Conservation (phyloP, 2,797 vertebrate species). For the Chrysolophus pictus region DNA sequence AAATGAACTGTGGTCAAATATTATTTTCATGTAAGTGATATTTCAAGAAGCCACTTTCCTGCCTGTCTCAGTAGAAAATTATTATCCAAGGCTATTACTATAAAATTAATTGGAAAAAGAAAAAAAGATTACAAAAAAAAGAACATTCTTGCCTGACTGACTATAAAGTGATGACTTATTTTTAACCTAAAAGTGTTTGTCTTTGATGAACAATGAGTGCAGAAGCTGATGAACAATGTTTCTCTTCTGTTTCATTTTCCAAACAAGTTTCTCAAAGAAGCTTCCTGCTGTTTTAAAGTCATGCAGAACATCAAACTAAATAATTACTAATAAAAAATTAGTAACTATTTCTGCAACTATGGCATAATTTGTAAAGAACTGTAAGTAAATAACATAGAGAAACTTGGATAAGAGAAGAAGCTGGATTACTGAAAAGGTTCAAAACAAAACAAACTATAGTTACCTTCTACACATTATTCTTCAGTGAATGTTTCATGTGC, state of each 20-base stretch:
- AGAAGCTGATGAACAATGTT: neutral
- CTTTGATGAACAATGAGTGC: constrained; percentile 20
- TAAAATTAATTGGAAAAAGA: neutral
- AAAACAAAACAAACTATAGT: neutral
- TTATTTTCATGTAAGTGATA: neutral
- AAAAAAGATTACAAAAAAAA: neutral
- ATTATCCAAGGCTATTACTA: neutral
- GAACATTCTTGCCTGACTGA: neutral
- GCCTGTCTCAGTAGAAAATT: neutral
- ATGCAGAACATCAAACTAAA: neutral
- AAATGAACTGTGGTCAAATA: neutral
- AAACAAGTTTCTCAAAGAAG: constrained; percentile 22
- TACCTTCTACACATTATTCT: neutral
- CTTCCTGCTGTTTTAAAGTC: constrained; percentile 26
- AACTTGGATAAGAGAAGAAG: neutral
- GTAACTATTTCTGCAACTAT: neutral
- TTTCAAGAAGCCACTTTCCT: neutral
- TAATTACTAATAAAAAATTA: constrained; percentile 25
- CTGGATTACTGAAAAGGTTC: neutral
- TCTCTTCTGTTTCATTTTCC: constrained; percentile 18
- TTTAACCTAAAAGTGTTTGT: neutral
- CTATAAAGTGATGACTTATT: neutral
- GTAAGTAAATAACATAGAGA: neutral
- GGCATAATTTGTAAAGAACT: neutral
- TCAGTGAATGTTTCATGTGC: neutral